Evolutionary conservation across 2,797 vertebrate species (phyloP), one percentile per base, ranked within the genome.

Genomic region (Dermochelys coriacea): DNA sequence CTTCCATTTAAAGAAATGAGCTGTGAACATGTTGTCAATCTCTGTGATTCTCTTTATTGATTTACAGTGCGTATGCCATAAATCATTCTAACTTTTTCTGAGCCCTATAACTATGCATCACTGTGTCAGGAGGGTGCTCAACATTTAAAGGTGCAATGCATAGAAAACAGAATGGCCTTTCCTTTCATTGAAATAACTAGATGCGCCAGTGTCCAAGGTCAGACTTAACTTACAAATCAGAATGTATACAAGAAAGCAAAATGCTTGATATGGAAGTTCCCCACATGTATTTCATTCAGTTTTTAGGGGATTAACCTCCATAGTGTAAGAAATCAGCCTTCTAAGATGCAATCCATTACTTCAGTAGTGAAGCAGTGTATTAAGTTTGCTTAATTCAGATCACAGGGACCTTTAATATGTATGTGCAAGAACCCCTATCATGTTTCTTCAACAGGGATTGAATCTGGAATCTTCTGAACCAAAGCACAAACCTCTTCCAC

Each of bases 1-100:
- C 89, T 98, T 96, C 93, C 94, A 86, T 94, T 87, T 96, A 93
- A 97, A 98, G 96, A 96, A 96, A 97, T 97, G 94, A 94, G 91
- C 94, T 97, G 95, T 91, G 96, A 96, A 96, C 1, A 10, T 85
- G 87, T 93, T 95, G 96, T 96, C 96, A 96, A 95, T 97, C 96
- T 49, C 96, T 89, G 68, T 89, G 93, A 87, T 92, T 96, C 93
- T 95, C 96, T 98, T 96, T 96, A 98, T 97, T 96, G 97, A 98
- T 97, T 96, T 97, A 96, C 92, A 95, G 94, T 80, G 64, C 92
- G 92, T 25, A 96, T 96, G 84, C 89, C 89, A 79, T 97, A 97
- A 96, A 95, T 98, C 96, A 97, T 92, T 97, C 84, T 64, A 93
- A 90, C 90, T 92, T 97, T 97, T 96, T 95, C 90, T 88, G 80